Base-by-base conservation (phyloP, 1,140 invertebrate species). In the Batillaria attramentaria region DNA sequence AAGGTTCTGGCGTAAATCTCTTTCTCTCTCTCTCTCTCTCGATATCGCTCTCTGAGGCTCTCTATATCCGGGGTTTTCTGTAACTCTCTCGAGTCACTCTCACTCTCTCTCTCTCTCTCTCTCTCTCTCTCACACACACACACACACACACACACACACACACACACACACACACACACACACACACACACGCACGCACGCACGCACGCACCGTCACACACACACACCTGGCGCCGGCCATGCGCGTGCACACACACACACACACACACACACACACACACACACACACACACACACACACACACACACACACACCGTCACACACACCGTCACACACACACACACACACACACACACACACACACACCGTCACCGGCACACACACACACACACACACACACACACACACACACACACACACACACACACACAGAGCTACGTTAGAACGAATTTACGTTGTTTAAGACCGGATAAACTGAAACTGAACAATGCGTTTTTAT, bases 261-360 rank as follows among this genome's bases (percentile, higher is more conserved):
- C 46, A 50, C 46, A 50, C 46, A 50, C 46, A 50, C 46, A 50
- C 46, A 50, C 46, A 50, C 46, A 50, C 46, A 50, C 46, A 50
- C 46, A 50, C 46, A 50, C 46, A 50, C 46, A 50, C 46, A 50
- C 46, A 50, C 46, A 50, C 46, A 50, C 46, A 50, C 46, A 50
- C 46, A 50, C 46, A 50, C 46, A 50, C 46, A 13, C 24, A 13
- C 46, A 50, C 46, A 50, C 46, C 10, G 10, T 13, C 46, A 50
- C 46, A 50, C 46, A 50, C 46, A 50, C 46, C 10, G 10, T 13
- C 46, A 50, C 46, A 50, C 46, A 50, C 46, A 50, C 46, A 50
- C 46, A 50, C 46, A 13, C 46, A 13, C 46, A 50, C 46, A 50
- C 46, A 50, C 46, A 50, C 46, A 50, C 46, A 50, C 46, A 50